phyloP scores from a whole-genome alignment of 2,113 vertebrate species.

The Carettochelys insculpta region DNA sequence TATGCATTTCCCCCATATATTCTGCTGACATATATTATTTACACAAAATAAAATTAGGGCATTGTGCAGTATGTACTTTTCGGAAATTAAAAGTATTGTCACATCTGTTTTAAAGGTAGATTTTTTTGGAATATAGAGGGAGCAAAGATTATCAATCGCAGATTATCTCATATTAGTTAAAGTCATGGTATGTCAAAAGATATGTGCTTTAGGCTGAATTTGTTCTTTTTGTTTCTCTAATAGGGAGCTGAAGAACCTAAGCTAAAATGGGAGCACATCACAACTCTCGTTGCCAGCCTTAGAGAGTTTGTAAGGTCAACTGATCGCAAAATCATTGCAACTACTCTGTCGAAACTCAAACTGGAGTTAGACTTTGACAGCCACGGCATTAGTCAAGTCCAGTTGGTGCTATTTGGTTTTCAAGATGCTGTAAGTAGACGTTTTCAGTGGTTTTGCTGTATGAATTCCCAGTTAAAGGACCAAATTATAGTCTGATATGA shows the following conservation, averaged over 20 bases:
- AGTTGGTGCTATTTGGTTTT: slow-evolving; percentile 94
- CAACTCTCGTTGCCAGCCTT: slow-evolving; percentile 89
- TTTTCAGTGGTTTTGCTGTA: neutral
- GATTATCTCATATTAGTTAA: neutral
- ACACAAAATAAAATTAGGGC: neutral
- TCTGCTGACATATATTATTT: neutral
- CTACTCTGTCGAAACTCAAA: slow-evolving; percentile 92
- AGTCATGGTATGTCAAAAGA: neutral
- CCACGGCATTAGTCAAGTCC: slow-evolving; percentile 94
- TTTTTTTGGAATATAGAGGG: neutral
- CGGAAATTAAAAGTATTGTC: neutral
- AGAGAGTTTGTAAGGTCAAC: slow-evolving; percentile 93
- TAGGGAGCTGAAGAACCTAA: slow-evolving; percentile 91
- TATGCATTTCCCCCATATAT: neutral
- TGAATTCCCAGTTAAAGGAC: neutral
- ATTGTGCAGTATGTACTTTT: neutral
- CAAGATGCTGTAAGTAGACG: slow-evolving; percentile 92
- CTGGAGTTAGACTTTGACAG: slow-evolving; percentile 97
- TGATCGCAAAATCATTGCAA: slow-evolving; percentile 94
- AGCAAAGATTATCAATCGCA: neutral
- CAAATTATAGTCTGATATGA: neutral
- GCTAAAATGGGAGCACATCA: slow-evolving; percentile 91
- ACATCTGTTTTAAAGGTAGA: neutral
- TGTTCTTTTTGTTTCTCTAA: slow-evolving; percentile 30
- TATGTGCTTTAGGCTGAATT: neutral